Evolutionary conservation across 2,888 invertebrate species (phyloP).

Genomic region (Hetaerina titia): DNA sequence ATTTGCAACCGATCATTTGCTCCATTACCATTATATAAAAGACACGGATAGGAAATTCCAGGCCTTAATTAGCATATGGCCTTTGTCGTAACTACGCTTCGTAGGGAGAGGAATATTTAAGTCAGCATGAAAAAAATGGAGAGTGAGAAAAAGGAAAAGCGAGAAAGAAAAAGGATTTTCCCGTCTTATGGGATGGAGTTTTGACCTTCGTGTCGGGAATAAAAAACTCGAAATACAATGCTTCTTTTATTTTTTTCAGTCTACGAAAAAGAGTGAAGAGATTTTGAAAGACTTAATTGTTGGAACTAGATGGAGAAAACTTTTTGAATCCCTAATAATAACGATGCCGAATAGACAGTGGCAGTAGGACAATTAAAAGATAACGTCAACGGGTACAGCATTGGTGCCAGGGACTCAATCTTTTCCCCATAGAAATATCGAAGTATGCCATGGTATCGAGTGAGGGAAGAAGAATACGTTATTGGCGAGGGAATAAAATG

Average conservation of each 20-base stretch:
- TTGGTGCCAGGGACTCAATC: too few relatives aligned
- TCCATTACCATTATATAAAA: not conserved
- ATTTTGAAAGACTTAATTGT: not conserved
- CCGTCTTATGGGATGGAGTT: not conserved
- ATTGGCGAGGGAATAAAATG: too few relatives aligned
- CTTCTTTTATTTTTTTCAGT: not conserved
- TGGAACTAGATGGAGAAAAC: not conserved
- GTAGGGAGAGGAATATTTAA: not conserved
- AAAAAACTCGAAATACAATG: not conserved
- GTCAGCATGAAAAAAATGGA: not conserved
- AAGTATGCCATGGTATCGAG: too few relatives aligned
- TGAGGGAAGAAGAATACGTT: too few relatives aligned
- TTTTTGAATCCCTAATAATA: not conserved
- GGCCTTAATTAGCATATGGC: not conserved
- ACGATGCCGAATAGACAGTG: not conserved
- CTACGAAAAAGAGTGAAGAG: not conserved
- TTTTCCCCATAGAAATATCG: too few relatives aligned
- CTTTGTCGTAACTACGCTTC: not conserved
- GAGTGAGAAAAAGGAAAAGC: not conserved
- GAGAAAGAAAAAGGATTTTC: not conserved
- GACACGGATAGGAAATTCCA: not conserved
- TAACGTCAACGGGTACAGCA: not conserved
- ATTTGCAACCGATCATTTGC: not conserved
- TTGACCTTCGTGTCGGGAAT: not conserved
- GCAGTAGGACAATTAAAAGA: not conserved